Evolutionary conservation across 1,140 invertebrate genomes (phyloP), one percentile per base, ranked within the genome.

Genomic region (Drosophila elegans): DNA sequence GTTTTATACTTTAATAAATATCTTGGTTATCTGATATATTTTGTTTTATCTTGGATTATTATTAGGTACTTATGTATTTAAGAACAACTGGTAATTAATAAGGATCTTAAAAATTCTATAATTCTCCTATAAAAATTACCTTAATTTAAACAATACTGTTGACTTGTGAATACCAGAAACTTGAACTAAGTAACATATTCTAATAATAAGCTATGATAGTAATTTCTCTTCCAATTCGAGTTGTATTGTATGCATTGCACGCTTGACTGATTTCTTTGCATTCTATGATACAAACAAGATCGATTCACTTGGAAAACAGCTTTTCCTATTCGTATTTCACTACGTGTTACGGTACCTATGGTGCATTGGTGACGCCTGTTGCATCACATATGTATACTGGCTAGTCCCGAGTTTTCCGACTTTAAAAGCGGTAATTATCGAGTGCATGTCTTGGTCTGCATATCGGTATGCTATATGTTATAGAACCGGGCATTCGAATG

Each of bases 401-500:
- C 54, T 45, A 59, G 56, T 16, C 12, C 63, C 44, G 10, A 42
- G 59, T 68, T 51, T 68, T 34, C 29, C 38, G 29, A 25, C 11
- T 44, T 45, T 16, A 42, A 45, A 21, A 71, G 71, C 66, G 27
- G 38, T 72, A 71, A 72, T 72, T 72, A 72, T 72, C 52, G 48
- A 46, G 55, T 82, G 71, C 44, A 82, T 78, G 68, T 81, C 79
- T 77, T 78, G 80, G 66, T 62, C 72, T 55, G 66, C 66, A 80
- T 80, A 54, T 62, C 57, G 56, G 59, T 74, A 76, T 75, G 67
- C 63, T 54, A 51, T 64, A 69, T 69, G 52, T 32, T 60, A 42
- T 60, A 68, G 64, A 68, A 68, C 32, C 34, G 32, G 34, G 39
- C 54, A 25, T 49, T 56, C 46, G 48, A 59, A 60, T 59, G 56